Evolutionary conservation across 1,140 invertebrate species (phyloP).

Genomic region (Laodelphax striatellus): DNA sequence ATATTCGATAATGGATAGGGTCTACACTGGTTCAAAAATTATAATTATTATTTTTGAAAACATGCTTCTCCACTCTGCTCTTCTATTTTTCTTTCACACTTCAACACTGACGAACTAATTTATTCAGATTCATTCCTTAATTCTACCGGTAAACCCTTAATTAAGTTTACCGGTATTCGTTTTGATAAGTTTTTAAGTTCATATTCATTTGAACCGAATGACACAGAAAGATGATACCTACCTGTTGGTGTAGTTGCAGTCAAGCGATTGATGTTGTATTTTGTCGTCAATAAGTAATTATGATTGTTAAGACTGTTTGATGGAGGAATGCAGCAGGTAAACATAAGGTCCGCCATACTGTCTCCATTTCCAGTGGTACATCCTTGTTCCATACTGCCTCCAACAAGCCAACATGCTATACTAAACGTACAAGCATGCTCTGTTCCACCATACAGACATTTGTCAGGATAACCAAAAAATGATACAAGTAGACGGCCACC

Average conservation of each 20-base stretch:
- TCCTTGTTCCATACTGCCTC: constrained; percentile 45
- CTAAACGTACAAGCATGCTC: constrained; percentile 49
- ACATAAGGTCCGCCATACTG: constrained; percentile 38
- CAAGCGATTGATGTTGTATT: background rate
- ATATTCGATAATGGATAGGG: too few relatives aligned
- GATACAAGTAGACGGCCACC: constrained; percentile 36
- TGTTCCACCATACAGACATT: constrained; percentile 41
- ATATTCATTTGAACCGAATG: too few relatives aligned
- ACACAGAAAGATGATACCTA: background rate
- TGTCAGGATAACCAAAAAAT: constrained; percentile 44
- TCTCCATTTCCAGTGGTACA: constrained; percentile 34
- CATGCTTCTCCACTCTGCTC: too few relatives aligned
- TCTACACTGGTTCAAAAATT: too few relatives aligned
- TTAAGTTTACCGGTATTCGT: too few relatives aligned
- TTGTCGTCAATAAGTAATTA: background rate
- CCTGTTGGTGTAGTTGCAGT: background rate
- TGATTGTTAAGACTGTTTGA: background rate
- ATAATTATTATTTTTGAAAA: too few relatives aligned
- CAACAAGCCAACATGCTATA: constrained; percentile 58
- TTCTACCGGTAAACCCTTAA: too few relatives aligned
- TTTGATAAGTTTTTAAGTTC: too few relatives aligned
- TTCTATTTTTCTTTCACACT: too few relatives aligned
- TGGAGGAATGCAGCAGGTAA: constrained; percentile 48
- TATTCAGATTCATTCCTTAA: too few relatives aligned
- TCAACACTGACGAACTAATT: too few relatives aligned